Evolutionary conservation across 2,113 vertebrate genomes (phyloP), one percentile per base, ranked within the genome.

Genomic region (Cariama cristata): DNA sequence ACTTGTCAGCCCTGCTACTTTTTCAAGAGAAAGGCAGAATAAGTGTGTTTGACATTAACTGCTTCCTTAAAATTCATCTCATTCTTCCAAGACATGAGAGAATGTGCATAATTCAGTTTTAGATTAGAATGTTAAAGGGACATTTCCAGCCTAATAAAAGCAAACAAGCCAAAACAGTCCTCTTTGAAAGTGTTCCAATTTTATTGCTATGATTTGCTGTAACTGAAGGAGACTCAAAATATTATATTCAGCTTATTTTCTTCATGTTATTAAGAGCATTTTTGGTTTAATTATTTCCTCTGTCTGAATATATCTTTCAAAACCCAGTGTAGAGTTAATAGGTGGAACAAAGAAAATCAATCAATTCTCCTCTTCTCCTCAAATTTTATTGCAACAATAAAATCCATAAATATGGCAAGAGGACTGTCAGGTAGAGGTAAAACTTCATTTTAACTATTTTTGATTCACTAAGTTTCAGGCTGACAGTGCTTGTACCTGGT

Each of bases 351-450:
- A 63, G 32, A 91, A 89, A 75, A 91, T 91, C 64, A 91, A 24
- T 74, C 50, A 63, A 33, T 49, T 91, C 6, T 21, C 16, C 52
- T 86, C 26, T 45, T 32, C 56, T 32, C 14, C 11, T 85, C 44
- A 87, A 59, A 59, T 94, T 81, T 93, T 93, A 89, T 87, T 87
- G 27, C 19, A 81, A 74, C 44, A 60, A 52, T 87, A 94, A 95
- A 96, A 89, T 72, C 49, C 40, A 94, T 90, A 86, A 93, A 88
- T 66, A 80, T 18, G 26, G 45, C 50, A 90, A 42, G 8, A 79
- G 11, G 33, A 53, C 67, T 69, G 33, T 38, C 60, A 73, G 42
- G 44, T 53, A 60, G 33, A 71, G 28, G 35, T n/a, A 83, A 79
- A 94, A 80, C 24, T 74, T 55, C 14, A 67, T 93, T 95, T 90